These are phyloP conservation scores for Drosophila birchii DNA, from an alignment of 2,888 invertebrate genomes.

Conservation along the genomic window DNA sequence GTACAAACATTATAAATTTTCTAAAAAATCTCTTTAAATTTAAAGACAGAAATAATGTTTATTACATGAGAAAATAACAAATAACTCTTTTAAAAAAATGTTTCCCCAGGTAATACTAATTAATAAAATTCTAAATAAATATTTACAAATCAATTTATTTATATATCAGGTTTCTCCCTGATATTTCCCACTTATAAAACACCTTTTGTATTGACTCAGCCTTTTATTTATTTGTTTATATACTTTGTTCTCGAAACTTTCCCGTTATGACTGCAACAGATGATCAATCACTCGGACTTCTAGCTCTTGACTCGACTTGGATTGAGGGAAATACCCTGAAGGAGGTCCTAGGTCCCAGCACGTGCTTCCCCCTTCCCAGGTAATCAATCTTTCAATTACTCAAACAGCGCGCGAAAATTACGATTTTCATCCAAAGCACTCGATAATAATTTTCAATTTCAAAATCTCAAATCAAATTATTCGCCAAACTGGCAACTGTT, in stretches of 20 bases:
- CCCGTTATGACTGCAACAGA: conserved; percentile 1
- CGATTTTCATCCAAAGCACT: conserved; percentile 10
- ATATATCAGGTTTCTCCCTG: background rate
- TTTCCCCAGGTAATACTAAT: background rate
- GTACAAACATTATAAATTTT: too few species aligned
- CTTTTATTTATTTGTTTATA: background rate
- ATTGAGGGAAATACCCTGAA: conserved; percentile 8
- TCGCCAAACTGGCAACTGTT: conserved; percentile 42
- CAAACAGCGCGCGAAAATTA: conserved; percentile 37
- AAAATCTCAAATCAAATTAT: conserved; percentile 52
- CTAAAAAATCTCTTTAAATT: too few species aligned
- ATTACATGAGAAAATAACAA: background rate
- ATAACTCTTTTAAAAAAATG: background rate
- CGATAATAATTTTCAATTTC: conserved; percentile 40
- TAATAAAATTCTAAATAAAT: background rate
- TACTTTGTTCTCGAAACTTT: background rate
- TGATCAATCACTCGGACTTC: conserved; percentile 21
- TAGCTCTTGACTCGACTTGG: conserved; percentile 12
- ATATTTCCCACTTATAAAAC: background rate
- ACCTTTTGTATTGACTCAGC: background rate
- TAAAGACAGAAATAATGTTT: background rate
- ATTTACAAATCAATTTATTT: background rate
- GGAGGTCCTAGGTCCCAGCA: conserved; percentile 28
- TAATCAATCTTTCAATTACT: conserved; percentile 52
- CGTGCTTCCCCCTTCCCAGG: conserved; percentile 34